Percentiles rank a stretch among this genome's conserved stretches.
Conservation (phyloP, 2,888 invertebrate species). For the Baccha elongata region DNA sequence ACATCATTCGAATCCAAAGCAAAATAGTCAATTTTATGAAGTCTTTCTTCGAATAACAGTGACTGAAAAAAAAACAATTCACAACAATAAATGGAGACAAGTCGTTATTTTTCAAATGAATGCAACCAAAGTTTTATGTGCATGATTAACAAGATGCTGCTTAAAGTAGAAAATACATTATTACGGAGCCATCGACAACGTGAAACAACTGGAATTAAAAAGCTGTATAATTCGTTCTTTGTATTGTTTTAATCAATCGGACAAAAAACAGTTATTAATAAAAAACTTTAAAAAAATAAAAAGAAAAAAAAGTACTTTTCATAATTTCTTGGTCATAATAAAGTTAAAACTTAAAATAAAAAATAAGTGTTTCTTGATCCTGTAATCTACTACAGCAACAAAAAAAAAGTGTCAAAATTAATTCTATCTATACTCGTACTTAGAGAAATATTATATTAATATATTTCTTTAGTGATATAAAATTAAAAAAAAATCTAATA, state of each 20-base stretch:
- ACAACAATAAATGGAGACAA: constrained; percentile 81
- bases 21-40: constrained; percentile 73
- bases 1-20: constrained; percentile 12
- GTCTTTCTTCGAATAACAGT: constrained; percentile 61
- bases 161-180: constrained; percentile 88
- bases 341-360: no score
- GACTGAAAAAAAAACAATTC: constrained; percentile 60
- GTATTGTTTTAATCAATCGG: constrained; percentile 89
- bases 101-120: constrained; percentile 79
- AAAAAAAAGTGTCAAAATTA: constrained; percentile 48
- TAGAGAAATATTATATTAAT: constrained; percentile 29
- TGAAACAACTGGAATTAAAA: constrained; percentile 93
- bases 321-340: neutral
- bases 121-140: constrained; percentile 81
- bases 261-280: constrained; percentile 19
- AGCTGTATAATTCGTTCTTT: constrained; percentile 93
- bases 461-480: constrained; percentile 39
- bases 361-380: constrained; percentile 3
- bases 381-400: neutral
- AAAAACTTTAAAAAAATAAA: constrained; percentile 26
- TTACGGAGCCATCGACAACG: constrained; percentile 92
- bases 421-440: constrained; percentile 53
- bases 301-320: constrained; percentile 14
- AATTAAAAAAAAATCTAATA: constrained; percentile 23
- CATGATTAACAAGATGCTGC: constrained; percentile 85